Evolutionary conservation across 2,113 vertebrate genomes (phyloP), one percentile per base, ranked within the genome.

Genomic region (Myiopsitta monachus): DNA sequence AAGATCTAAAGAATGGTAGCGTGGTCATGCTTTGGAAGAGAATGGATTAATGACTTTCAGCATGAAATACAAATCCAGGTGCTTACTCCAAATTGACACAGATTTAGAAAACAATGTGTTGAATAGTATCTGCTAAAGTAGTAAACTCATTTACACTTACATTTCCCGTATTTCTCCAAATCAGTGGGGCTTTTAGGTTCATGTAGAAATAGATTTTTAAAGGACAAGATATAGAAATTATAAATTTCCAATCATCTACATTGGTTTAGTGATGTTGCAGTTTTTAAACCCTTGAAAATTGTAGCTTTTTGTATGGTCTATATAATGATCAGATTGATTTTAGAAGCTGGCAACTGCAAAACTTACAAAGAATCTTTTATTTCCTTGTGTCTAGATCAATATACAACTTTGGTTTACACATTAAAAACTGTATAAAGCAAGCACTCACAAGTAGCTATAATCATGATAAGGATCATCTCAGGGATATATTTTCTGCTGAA

Each of bases 321-420:
- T 92, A 74, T 82, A 88, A 88, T 80, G 33, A 76, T 80, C 93
- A 79, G 64, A 66, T 89, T 62, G 36, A 86, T 84, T 86, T 94
- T 93, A 41, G 75, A 90, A 87, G 47, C 78, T 94, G 83, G 83
- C 66, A 87, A 46, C 79, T 63, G 79, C 72, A 63, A 92, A 91
- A 21, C 75, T 47, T 90, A 21, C 7, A 62, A 75, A 84, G 22
- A 52, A 69, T 49, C 39, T 80, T 84, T 61, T 63, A 39, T 52
- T 89, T 85, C 21, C 18, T 80, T 49, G 5, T 79, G 18, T 74
- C 76, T 61, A 52, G 19, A 82, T 64, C 36, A 83, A 44, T 74
- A 43, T 11, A 7, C 27, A 83, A 1, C 41, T 62, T 59, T 66
- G 7, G 2, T 77, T 87, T 81, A 44, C 67, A 59, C 6, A 4